Base-by-base conservation (phyloP, 1,140 invertebrate genomes). In the Magallana angulata region DNA sequence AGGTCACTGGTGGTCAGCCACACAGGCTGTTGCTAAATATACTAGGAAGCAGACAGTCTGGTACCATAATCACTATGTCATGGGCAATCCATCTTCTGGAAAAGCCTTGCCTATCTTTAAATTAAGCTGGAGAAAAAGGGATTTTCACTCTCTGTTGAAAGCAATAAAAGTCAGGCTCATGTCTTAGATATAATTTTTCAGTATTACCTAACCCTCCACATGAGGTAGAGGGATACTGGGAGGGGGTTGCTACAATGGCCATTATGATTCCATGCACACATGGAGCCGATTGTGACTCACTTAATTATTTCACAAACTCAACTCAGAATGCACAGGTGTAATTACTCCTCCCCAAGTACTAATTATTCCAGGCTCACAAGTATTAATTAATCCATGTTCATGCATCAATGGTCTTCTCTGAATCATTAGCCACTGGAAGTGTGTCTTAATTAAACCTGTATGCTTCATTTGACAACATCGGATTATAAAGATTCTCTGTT, bases 401-500 rank as follows among this genome's bases (percentile, higher is more conserved):
- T 5, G 36, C 36, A 48, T 48, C 36, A 48, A 48, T 48, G 36
- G 36, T 48, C 36, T 48, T 5, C 36, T 48, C 36, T 1, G 5
- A 48, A 48, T n/a, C 36, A 48, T 48, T 48, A 48, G 2, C 36
- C 36, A 48, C 36, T 48, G 36, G 36, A 48, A 48, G 36, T 48
- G 36, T 24, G 68, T 30, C 68, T 30, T 76, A 36, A 36, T 76
- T 76, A 76, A 76, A 76, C 36, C 8, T 76, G 24, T 76, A 76
- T 24, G 68, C 68, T 9, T 30, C 68, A 76, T 76, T 76, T 14
- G 24, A 76, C 12, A 3, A 11, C 9, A 76, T 48, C 12, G 12
- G 30, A 76, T 76, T 30, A 76, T 48, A 12, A 76, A 76, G 68
- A 36, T n/a, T n/a, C 11, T 76, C 24, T 9, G 8, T 76, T 30